phyloP scores from a whole-genome alignment of 2,113 vertebrate genomes.

The Melanocharis versteri region DNA sequence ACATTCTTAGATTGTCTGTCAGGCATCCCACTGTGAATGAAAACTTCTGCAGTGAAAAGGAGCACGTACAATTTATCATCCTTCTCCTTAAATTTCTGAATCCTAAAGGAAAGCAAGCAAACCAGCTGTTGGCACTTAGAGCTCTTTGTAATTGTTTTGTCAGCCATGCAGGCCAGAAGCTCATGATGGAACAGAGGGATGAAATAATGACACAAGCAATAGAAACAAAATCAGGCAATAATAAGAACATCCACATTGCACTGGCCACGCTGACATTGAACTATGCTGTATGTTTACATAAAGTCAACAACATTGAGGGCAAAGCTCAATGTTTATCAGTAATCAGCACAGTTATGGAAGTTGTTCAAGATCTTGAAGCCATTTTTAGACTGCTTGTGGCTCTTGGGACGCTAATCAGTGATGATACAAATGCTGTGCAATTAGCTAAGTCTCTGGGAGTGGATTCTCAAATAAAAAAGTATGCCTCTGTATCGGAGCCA shows the following conservation, averaged over 20 bases:
- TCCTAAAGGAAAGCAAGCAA: constrained; percentile 86
- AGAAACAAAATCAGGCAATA: constrained; percentile 83
- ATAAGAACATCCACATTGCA: constrained; percentile 95
- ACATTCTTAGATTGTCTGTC: constrained; percentile 91
- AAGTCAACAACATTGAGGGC: constrained; percentile 86
- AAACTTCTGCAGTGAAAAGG: constrained; percentile 88
- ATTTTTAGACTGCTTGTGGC: constrained; percentile 94
- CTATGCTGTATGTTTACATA: constrained; percentile 89
- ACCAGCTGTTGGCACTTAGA: constrained; percentile 93
- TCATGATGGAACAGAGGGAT: constrained; percentile 90
- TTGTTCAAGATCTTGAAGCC: constrained; percentile 93
- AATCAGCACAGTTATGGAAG: constrained; percentile 89
- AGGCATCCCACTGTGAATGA: constrained; percentile 90
- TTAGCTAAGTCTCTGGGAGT: constrained; percentile 93
- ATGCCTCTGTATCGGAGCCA: constrained; percentile 87
- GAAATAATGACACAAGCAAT: constrained; percentile 84
- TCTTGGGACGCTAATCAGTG: constrained; percentile 90
- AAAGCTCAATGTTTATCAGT: constrained; percentile 97
- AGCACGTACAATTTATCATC: constrained; percentile 84
- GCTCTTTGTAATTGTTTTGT: constrained; percentile 95
- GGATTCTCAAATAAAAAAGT: constrained; percentile 91
- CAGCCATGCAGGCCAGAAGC: constrained; percentile 79
- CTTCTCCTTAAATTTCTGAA: constrained; percentile 88
- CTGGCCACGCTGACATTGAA: constrained; percentile 92
- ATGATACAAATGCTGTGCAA: constrained; percentile 86